phyloP scores from a whole-genome alignment of 2,797 vertebrate species.

The Semaprochilodus insignis region DNA sequence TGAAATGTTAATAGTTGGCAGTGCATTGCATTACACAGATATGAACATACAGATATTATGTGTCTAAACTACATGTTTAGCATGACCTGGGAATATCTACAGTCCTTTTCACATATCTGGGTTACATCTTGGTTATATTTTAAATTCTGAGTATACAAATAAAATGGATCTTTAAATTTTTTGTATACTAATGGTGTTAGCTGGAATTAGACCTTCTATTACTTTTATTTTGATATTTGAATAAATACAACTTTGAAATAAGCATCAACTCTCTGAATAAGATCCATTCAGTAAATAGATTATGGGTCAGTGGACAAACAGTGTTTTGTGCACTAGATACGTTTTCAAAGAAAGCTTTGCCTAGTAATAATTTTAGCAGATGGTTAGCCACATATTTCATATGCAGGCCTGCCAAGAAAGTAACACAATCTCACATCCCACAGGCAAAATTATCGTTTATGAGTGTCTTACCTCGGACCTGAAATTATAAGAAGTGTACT shows the following conservation, averaged over 20 bases:
- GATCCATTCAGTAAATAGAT: conserved; percentile 58
- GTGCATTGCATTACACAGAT: no score
- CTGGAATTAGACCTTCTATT: no score
- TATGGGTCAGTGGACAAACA: conserved; percentile 68
- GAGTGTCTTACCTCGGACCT: conserved; percentile 89
- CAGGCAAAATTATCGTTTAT: conserved; percentile 90
- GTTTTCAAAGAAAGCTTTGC: conserved; percentile 69
- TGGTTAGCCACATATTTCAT: conserved; percentile 87
- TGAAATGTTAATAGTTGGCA: no score
- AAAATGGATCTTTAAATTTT: no score
- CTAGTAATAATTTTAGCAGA: conserved; percentile 76
- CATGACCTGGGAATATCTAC: no score
- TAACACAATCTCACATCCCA: conserved; percentile 87
- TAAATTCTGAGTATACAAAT: no score
- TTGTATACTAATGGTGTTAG: no score
- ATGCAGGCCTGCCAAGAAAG: conserved; percentile 84
- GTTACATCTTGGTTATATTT: no score
- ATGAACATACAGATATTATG: no score
- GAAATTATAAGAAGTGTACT: conserved; percentile 85
- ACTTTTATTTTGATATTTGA: conserved; percentile 43
- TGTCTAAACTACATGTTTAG: no score
- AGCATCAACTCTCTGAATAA: conserved; percentile 64
- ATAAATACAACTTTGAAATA: conserved; percentile 43
- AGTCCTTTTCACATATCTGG: no score
- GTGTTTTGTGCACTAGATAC: conserved; percentile 63